phyloP scores from a whole-genome alignment of 2,888 invertebrate species.

The Caenorhabditis auriculariae region DNA sequence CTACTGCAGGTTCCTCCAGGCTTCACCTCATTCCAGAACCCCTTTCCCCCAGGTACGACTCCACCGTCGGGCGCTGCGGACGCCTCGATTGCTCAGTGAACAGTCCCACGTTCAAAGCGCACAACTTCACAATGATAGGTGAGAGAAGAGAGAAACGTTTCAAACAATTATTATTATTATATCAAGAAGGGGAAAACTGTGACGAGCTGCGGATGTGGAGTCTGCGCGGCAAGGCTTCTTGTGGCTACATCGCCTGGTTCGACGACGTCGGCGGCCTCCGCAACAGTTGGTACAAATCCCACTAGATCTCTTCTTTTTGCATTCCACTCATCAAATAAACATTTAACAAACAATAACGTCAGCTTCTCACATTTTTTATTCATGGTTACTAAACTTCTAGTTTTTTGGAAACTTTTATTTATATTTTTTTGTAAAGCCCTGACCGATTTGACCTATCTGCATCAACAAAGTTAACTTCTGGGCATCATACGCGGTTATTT shows the following conservation, averaged over 20 bases:
- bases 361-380: neutral
- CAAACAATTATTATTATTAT: neutral
- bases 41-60: slow-evolving; percentile 16
- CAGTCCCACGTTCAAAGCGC: slow-evolving; percentile 30
- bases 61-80: slow-evolving; percentile 35
- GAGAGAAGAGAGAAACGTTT: neutral
- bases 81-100: slow-evolving; percentile 43
- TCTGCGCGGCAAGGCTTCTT: slow-evolving; percentile 36
- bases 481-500: no score
- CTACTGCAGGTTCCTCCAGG: slow-evolving; percentile 23
- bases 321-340: neutral
- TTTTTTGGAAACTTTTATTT: no score
- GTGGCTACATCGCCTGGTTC: slow-evolving; percentile 44
- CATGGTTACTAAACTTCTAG: neutral
- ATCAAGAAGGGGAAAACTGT: slow-evolving; percentile 39
- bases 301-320: neutral
- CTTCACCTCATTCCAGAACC: neutral
- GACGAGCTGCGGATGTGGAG: slow-evolving; percentile 38
- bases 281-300: slow-evolving; percentile 44
- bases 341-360: neutral
- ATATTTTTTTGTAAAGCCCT: no score
- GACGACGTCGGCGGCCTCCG: slow-evolving; percentile 25
- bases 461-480: no score
- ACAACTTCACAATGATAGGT: slow-evolving; percentile 37
- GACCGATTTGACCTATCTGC: no score